Conservation (phyloP, 1,140 invertebrate genomes). For the Antheraea mylitta region DNA sequence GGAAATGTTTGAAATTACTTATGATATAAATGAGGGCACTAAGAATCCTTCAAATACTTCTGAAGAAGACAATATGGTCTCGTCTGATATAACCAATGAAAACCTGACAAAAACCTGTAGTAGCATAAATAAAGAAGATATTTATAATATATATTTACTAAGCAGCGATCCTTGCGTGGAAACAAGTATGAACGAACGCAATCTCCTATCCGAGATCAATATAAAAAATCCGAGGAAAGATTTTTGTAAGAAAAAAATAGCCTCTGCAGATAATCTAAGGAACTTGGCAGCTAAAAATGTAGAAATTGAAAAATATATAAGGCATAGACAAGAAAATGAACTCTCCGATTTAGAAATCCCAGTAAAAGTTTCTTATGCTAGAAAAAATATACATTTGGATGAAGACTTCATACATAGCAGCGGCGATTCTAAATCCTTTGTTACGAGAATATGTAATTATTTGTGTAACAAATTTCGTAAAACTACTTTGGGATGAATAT, state of each 20-base stretch:
- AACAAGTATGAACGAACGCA: conserved; percentile 51
- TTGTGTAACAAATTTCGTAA: conserved; percentile 60
- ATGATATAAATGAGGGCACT: background rate
- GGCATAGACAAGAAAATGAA: conserved; percentile 21
- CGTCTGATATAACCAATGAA: conserved; percentile 38
- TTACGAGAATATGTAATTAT: conserved; percentile 59
- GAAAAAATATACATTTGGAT: conserved; percentile 57
- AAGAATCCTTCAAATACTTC: background rate
- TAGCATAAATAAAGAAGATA: conserved; percentile 33
- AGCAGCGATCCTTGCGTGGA: conserved; percentile 39
- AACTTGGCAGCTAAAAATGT: conserved; percentile 48
- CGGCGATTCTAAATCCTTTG: conserved; percentile 46
- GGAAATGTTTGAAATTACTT: background rate
- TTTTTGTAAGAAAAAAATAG: conserved; percentile 26
- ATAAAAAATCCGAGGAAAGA: conserved; percentile 34
- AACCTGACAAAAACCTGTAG: conserved; percentile 1
- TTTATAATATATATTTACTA: conserved; percentile 45
- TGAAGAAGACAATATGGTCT: conserved; percentile 21
- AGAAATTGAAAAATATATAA: conserved; percentile 43
- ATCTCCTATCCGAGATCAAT: conserved; percentile 59
- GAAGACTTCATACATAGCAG: conserved; percentile 37
- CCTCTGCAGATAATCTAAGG: conserved; percentile 58
- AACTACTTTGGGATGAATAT: conserved; percentile 23
- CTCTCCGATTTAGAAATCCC: conserved; percentile 55
- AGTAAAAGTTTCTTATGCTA: conserved; percentile 52